phyloP scores from a whole-genome alignment of 2,113 vertebrate genomes.

The Mustela lutreola region DNA sequence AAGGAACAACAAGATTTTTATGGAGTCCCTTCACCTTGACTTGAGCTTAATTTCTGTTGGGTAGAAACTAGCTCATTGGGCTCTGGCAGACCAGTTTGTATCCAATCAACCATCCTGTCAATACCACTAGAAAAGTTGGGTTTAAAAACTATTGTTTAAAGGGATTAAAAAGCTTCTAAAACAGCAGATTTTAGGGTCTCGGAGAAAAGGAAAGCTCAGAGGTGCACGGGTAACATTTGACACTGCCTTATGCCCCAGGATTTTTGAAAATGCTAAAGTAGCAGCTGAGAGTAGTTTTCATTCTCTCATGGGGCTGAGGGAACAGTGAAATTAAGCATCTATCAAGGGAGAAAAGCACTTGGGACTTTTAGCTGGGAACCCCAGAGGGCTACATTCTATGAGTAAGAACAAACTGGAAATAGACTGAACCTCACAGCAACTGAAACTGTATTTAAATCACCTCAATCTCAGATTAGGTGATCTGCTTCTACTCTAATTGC shows the following conservation, averaged over 20 bases:
- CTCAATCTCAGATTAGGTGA: background rate
- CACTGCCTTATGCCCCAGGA: background rate
- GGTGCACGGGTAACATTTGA: background rate
- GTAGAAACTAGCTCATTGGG: background rate
- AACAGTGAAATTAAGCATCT: conserved; percentile 17
- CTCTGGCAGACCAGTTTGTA: background rate
- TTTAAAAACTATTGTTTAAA: conserved; percentile 6
- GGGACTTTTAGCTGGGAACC: background rate
- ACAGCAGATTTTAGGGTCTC: background rate
- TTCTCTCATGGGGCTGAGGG: background rate
- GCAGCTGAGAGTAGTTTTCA: background rate
- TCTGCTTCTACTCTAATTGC: background rate
- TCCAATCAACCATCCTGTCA: background rate
- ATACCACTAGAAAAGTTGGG: background rate
- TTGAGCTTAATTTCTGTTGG: background rate
- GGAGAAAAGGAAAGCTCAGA: background rate
- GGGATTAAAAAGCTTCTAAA: background rate
- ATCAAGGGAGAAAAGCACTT: background rate
- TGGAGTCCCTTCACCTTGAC: background rate
- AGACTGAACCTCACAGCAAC: background rate
- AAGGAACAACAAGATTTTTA: background rate
- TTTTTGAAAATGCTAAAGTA: background rate
- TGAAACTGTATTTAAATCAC: background rate
- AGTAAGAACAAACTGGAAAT: background rate
- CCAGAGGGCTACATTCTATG: background rate